phyloP scores from a whole-genome alignment of 2,888 invertebrate species.

The Ochropleura plecta region DNA sequence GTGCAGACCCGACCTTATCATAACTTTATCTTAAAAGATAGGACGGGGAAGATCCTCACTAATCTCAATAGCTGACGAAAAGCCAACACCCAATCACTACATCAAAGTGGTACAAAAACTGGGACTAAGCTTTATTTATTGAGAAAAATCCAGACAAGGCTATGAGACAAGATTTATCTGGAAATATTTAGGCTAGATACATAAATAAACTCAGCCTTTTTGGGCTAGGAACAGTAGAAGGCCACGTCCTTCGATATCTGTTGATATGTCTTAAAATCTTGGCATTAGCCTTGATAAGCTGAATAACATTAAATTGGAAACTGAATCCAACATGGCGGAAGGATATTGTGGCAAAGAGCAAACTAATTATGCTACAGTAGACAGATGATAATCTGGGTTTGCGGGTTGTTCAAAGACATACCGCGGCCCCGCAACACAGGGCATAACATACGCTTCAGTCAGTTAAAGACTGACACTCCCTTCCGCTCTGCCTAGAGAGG shows the following conservation, averaged over 20 bases:
- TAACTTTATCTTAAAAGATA: constrained; percentile 14
- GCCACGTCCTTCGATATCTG: neutral
- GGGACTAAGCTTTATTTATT: constrained; percentile 2
- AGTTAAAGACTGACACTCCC: too few species aligned
- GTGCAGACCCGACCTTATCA: constrained; percentile 12
- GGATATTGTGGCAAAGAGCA: too few species aligned
- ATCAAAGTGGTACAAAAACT: constrained; percentile 20
- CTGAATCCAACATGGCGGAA: neutral
- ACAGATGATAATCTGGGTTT: too few species aligned
- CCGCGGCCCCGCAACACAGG: too few species aligned
- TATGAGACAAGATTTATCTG: neutral
- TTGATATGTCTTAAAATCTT: neutral
- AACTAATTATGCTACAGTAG: too few species aligned
- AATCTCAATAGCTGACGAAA: constrained; percentile 10
- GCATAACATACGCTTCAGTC: too few species aligned
- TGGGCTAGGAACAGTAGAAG: neutral
- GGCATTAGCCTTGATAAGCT: too few species aligned
- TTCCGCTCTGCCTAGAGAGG: too few species aligned
- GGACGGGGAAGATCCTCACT: neutral
- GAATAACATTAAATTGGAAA: neutral
- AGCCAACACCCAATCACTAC: neutral
- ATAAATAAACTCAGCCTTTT: neutral
- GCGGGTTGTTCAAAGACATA: too few species aligned
- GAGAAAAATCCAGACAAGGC: constrained; percentile 2
- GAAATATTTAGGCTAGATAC: constrained; percentile 5